These are phyloP conservation scores for Ondatra zibethicus DNA, from an alignment of 2,113 vertebrate species.

Conservation along the genomic window DNA sequence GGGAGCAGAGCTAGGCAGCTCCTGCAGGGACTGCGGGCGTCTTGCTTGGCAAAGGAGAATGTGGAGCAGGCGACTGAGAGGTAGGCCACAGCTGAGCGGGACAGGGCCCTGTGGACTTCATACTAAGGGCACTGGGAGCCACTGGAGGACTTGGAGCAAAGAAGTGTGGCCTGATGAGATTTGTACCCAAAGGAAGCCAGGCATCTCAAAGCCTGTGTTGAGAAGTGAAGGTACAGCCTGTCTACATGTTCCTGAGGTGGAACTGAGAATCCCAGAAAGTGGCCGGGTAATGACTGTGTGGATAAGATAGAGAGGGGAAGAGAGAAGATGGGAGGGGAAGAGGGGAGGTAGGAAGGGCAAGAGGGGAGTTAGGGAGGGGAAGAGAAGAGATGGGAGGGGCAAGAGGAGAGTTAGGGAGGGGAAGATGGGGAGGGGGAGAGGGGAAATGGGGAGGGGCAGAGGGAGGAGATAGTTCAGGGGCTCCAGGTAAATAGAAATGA, in stretches of 20 bases:
- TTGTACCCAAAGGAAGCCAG: background rate
- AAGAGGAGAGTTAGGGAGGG: too few species aligned
- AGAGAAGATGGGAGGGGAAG: too few species aligned
- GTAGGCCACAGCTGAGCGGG: background rate
- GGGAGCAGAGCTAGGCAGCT: background rate
- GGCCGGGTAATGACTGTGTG: background rate
- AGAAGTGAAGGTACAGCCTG: background rate
- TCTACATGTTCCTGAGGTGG: background rate
- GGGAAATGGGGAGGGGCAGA: too few species aligned
- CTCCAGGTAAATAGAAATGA: background rate
- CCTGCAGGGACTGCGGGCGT: background rate
- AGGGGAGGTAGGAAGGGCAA: too few species aligned
- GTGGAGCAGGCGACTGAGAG: background rate
- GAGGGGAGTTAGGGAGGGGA: too few species aligned
- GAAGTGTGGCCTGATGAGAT: background rate
- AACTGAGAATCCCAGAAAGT: background rate
- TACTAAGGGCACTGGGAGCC: background rate
- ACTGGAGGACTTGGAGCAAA: background rate
- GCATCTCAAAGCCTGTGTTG: background rate
- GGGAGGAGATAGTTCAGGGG: background rate
- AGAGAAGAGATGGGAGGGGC: too few species aligned
- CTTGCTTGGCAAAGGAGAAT: background rate
- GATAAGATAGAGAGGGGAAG: background rate
- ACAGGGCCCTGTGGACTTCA: background rate
- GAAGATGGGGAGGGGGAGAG: too few species aligned